Evolutionary conservation across 1,140 invertebrate genomes (phyloP).

Genomic region (Drosophila navojoa): DNA sequence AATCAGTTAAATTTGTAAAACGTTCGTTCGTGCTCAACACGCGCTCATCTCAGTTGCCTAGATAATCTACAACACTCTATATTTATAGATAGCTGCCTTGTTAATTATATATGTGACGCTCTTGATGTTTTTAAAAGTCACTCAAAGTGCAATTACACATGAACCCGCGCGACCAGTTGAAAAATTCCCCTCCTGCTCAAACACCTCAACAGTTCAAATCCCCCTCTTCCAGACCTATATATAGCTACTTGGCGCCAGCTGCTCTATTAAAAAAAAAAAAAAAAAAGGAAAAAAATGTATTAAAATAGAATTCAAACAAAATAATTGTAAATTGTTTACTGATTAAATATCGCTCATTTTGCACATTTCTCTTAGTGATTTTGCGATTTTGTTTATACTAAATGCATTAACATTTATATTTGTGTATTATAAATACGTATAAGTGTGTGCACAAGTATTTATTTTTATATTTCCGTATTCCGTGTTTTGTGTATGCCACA

Average conservation of each 20-base stretch:
- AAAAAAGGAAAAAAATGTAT: background rate
- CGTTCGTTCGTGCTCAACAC: background rate
- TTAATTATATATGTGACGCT: conserved; percentile 49
- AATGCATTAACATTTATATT: background rate
- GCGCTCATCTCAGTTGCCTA: background rate
- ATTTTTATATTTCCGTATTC: conserved; percentile 35
- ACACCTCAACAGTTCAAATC: no score
- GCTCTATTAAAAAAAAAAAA: background rate
- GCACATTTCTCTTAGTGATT: conserved; percentile 16
- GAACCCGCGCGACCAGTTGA: conserved; percentile 39
- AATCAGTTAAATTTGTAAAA: no score
- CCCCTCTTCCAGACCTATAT: background rate
- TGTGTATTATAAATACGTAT: background rate
- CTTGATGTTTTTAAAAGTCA: conserved; percentile 41
- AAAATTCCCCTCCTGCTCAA: background rate
- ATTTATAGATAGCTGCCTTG: conserved; percentile 31
- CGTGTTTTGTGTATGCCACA: conserved; percentile 13
- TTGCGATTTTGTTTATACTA: conserved; percentile 23
- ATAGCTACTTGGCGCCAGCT: conserved; percentile 12
- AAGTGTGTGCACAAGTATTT: conserved; percentile 6
- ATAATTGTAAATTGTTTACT: conserved; percentile 32
- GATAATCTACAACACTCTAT: background rate
- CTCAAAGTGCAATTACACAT: conserved; percentile 54
- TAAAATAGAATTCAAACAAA: background rate
- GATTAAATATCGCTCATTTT: conserved; percentile 20